Conservation (phyloP, 2,888 invertebrate species). For the Leptinotarsa rubiginosa region DNA sequence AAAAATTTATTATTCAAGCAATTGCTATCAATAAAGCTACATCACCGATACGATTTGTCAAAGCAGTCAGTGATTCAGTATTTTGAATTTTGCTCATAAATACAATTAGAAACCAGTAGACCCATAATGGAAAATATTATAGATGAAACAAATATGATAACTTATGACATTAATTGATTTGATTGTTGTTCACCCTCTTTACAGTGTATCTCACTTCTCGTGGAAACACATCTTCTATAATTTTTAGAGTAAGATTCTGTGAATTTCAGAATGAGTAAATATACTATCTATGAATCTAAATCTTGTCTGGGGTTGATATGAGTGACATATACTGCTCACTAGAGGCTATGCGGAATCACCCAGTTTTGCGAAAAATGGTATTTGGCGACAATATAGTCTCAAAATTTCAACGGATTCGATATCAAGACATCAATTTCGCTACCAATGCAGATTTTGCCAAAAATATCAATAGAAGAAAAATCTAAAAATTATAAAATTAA, state of each 20-base stretch:
- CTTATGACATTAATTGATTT: conserved; percentile 74
- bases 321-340: no score
- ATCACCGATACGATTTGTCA: conserved; percentile 82
- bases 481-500: conserved; percentile 70
- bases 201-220: conserved; percentile 73
- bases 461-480: conserved; percentile 61
- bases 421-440: no score
- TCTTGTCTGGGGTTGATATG: no score
- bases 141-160: conserved; percentile 75
- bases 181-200: conserved; percentile 71
- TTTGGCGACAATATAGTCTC: no score
- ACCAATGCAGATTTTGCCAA: conserved; percentile 50
- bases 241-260: no score
- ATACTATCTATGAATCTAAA: no score
- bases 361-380: no score
- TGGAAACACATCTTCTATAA: no score
- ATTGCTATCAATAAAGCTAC: conserved; percentile 71
- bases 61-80: conserved; percentile 78
- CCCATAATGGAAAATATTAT: conserved; percentile 67
- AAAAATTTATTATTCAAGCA: conserved; percentile 39
- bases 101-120: conserved; percentile 77
- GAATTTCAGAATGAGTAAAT: no score
- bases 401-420: no score
- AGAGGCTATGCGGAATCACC: no score
- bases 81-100: conserved; percentile 77